Conservation (phyloP, 2,113 vertebrate genomes). For the Echinops telfairi region DNA sequence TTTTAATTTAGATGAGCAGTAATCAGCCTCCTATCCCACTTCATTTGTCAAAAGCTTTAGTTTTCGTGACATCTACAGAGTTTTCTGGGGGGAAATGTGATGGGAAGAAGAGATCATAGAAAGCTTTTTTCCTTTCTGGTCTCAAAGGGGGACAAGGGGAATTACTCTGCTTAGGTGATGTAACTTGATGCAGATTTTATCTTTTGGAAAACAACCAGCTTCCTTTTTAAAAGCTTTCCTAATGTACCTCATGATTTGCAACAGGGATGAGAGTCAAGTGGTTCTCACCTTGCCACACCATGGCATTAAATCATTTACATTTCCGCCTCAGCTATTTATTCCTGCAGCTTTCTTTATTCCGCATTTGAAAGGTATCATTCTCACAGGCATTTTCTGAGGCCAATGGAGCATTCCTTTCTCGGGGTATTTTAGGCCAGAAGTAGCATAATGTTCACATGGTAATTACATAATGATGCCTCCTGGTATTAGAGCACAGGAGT, state of each 20-base stretch:
- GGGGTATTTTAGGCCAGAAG: slow-evolving; percentile 53
- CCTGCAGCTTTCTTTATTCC: slow-evolving; percentile 66
- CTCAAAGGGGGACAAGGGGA: slow-evolving; percentile 51
- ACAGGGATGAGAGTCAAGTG: slow-evolving; percentile 68
- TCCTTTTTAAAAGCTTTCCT: slow-evolving; percentile 69
- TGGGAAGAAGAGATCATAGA: not conserved
- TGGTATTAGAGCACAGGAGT: slow-evolving; percentile 69
- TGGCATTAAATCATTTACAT: slow-evolving; percentile 67
- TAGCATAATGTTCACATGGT: slow-evolving; percentile 68
- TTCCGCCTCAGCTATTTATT: slow-evolving; percentile 70
- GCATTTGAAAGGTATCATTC: slow-evolving; percentile 72
- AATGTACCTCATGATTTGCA: slow-evolving; percentile 65
- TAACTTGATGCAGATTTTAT: slow-evolving; percentile 67
- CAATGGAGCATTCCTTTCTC: slow-evolving; percentile 51
- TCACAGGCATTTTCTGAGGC: slow-evolving; percentile 61
- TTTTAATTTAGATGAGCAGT: slow-evolving; percentile 68
- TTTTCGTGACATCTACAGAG: slow-evolving; percentile 20
- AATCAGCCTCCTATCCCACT: slow-evolving; percentile 64
- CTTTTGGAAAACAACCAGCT: slow-evolving; percentile 54
- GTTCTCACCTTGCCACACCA: slow-evolving; percentile 49
- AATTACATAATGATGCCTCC: slow-evolving; percentile 72
- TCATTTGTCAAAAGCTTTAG: slow-evolving; percentile 68
- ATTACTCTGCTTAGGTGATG: slow-evolving; percentile 57
- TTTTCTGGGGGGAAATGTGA: not conserved
- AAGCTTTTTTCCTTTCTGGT: slow-evolving; percentile 13